Conservation (phyloP, 1,140 invertebrate genomes). For the Thaumatotibia leucotreta region DNA sequence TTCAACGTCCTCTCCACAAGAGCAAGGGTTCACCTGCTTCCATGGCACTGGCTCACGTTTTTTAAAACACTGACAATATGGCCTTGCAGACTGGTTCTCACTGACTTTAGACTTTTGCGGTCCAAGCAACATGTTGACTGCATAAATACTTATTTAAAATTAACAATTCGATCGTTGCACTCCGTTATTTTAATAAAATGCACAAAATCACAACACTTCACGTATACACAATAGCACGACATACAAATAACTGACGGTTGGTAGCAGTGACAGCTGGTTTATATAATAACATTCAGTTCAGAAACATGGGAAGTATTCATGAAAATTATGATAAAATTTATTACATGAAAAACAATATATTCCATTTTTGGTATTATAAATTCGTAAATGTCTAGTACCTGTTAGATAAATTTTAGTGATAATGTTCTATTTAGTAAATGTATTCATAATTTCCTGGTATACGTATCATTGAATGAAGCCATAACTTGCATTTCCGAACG, state of each 20-base stretch:
- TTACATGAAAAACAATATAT: too few species aligned
- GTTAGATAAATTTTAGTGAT: too few species aligned
- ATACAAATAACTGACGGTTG: neutral
- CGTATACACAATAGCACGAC: neutral
- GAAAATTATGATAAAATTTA: too few species aligned
- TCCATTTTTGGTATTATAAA: too few species aligned
- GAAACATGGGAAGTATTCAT: neutral
- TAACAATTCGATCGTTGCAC: neutral
- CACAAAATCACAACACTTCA: neutral
- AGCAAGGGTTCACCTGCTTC: conserved; percentile 37
- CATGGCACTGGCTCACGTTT: conserved; percentile 41
- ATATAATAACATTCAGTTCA: neutral
- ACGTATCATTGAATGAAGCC: too few species aligned
- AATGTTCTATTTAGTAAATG: too few species aligned
- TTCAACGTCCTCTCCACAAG: conserved; percentile 52
- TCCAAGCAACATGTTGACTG: conserved; percentile 32
- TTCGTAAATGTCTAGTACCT: too few species aligned
- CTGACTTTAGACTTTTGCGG: conserved; percentile 16
- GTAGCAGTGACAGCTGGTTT: neutral
- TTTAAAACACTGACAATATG: conserved; percentile 54
- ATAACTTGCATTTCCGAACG: neutral
- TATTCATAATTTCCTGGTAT: too few species aligned
- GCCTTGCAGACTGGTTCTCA: conserved; percentile 26
- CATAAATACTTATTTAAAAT: conserved; percentile 15
- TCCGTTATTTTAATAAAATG: neutral